A percentile compares a stretch with the other conserved stretches of the same genome.
Conservation (phyloP, 2,797 vertebrate genomes). For the Alauda arvensis region DNA sequence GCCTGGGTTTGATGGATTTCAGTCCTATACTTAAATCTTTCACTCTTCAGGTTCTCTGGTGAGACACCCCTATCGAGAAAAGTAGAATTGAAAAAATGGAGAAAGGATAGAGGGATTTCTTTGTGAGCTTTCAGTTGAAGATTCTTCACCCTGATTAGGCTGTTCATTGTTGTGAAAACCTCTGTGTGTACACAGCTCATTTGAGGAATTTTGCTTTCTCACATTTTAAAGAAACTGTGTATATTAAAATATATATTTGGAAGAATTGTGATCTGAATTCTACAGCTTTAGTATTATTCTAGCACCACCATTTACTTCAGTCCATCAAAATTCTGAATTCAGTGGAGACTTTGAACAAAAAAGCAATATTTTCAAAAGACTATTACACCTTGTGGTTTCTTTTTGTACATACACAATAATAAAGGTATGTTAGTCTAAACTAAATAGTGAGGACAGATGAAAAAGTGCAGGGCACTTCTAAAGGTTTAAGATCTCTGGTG, state of each 20-base stretch:
- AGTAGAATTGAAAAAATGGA: constrained; percentile 54
- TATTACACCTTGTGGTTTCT: not conserved
- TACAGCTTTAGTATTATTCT: not conserved
- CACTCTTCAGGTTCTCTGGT: constrained; percentile 53
- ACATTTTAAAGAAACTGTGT: not conserved
- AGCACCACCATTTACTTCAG: not conserved
- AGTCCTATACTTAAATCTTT: constrained; percentile 64
- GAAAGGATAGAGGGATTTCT: constrained; percentile 20
- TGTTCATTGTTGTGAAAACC: constrained; percentile 5
- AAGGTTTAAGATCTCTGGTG: not conserved
- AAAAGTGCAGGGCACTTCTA: not conserved
- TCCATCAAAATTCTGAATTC: constrained; percentile 8
- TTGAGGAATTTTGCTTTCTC: not conserved
- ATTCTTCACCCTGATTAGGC: constrained; percentile 16
- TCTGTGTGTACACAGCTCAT: not conserved
- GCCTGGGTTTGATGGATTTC: constrained; percentile 73
- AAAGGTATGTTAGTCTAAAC: constrained; percentile 6
- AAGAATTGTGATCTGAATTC: not conserved
- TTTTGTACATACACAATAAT: not conserved
- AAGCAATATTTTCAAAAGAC: not conserved
- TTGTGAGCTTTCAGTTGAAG: constrained; percentile 42
- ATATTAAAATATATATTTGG: not conserved
- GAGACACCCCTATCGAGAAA: constrained; percentile 56
- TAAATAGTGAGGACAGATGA: not conserved
- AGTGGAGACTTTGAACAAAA: not conserved